Conservation (phyloP, 2,888 invertebrate species). For the Pilophorus perplexus region DNA sequence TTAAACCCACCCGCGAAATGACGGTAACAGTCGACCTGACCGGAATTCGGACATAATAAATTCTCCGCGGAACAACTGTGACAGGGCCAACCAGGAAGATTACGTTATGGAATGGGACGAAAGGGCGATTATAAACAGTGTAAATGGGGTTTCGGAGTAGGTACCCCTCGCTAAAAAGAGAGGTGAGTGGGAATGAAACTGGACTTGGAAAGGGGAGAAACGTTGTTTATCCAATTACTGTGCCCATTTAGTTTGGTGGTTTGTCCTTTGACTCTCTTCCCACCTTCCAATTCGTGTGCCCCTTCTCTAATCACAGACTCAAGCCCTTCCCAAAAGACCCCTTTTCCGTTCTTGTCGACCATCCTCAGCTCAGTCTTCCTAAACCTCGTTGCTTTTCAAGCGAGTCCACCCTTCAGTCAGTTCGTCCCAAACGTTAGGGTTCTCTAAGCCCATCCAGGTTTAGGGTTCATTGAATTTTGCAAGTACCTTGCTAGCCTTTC, state of each 20-base stretch:
- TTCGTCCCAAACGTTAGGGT: neutral
- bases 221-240: constrained; percentile 37
- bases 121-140: constrained; percentile 19
- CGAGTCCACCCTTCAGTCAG: too few species aligned
- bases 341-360: neutral
- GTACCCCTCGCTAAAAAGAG: constrained; percentile 3
- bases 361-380: too few species aligned
- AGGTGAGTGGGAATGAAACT: constrained; percentile 15
- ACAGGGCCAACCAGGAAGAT: neutral
- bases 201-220: constrained; percentile 16
- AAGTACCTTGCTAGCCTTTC: too few species aligned
- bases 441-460: too few species aligned
- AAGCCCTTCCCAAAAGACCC: neutral
- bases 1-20: too few species aligned
- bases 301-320: constrained; percentile 13
- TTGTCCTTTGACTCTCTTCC: constrained; percentile 18
- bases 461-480: too few species aligned
- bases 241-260: constrained; percentile 30
- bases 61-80: neutral
- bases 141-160: neutral
- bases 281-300: neutral
- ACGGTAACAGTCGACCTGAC: constrained; percentile 10
- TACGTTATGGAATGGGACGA: neutral
- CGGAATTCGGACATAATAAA: constrained; percentile 3
- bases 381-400: neutral